Evolutionary conservation across 1,140 invertebrate genomes (phyloP), one percentile per base, ranked within the genome.

Genomic region (Saccostrea glomerata): DNA sequence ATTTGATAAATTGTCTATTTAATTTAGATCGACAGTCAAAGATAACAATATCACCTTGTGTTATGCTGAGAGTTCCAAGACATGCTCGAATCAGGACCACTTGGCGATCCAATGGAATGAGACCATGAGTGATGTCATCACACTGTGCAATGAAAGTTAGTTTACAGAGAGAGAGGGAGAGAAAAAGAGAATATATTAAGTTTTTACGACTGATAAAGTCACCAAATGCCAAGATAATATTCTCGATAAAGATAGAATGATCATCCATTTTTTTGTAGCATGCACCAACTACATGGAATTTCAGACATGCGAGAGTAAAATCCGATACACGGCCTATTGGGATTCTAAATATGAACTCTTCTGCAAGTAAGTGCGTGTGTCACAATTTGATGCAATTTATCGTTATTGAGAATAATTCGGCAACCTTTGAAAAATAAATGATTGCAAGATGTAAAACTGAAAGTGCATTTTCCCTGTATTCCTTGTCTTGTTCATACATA

Each of bases 251-350:
- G 40, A 47, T 60, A 20, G 58, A 15, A 5, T 4, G 20, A 12
- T 30, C 70, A 7, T 73, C 25, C 70, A 73, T 73, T 73, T 73
- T n/a, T 73, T 73, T 73, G 23, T 12, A 60, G 70, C 23, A 13
- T 73, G 70, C 30, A 73, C n/a, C 7, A 73, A 73, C 70, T 73
- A 73, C 70, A 23, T 73, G 23, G 70, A 73, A 73, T 73, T 73
- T 36, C 70, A 73, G 70, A 73, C 70, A 73, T 73, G 70, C 25
- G 70, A 30, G 70, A 73, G 70, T 36, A 73, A 73, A 25, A 25
- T 73, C 13, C 25, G 13, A 12, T 73, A 73, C 25, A 30, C 70
- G 13, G 70, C 70, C 23, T 73, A 73, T 30, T 25, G 25, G 23
- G 70, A 73, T 25, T 73, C 70, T 9, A 73, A 73, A 73, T 73